Evolutionary conservation across 2,113 vertebrate species (phyloP), one percentile per base, ranked within the genome.

Genomic region (Tetraodon nigroviridis): DNA sequence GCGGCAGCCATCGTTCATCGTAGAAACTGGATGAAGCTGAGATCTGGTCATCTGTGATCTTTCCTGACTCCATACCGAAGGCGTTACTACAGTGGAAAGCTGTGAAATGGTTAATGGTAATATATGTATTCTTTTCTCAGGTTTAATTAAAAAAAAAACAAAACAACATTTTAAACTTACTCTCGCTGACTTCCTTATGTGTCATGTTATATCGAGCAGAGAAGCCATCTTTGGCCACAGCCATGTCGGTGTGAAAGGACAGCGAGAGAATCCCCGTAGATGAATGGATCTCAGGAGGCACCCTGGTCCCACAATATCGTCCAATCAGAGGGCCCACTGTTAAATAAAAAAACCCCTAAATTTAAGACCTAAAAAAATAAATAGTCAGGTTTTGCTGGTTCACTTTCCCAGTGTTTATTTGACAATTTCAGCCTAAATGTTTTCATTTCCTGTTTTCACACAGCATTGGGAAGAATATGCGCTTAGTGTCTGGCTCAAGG

Each of bases 171-270:
- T 21, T 6, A 5, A 14, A 93, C 95, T 95, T 86, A 98, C 97
- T 95, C 80, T 99, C 94, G 32, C 87, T 92, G 4, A 92, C 89
- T 75, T 98, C 95, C 78, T 96, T 94, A 67, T 92, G 90, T 2
- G 94, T 92, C 90, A 98, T 92, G 86, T 93, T 93, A 89, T 98
- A 99, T 16, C 92, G 93, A 4, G 95, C 96, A 0, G 94, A 96
- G 86, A 99, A 99, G 51, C 97, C 96, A 0, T 98, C 97, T 85
- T 97, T 98, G 40, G 97, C 97, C 66, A 99, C 97, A 0, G 96
- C 97, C 93, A 97, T 93, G 86, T 99, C 97, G 0, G 97, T 99
- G 87, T 97, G 96, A 84, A 99, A 99, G 70, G 94, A 91, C 76
- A 99, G 91, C 0, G 97, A 98, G 40, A 99, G 92, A 69, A 98